These are phyloP conservation scores for Proterorhinus semilunaris DNA, from an alignment of 2,113 vertebrate species.

Conservation along the genomic window DNA sequence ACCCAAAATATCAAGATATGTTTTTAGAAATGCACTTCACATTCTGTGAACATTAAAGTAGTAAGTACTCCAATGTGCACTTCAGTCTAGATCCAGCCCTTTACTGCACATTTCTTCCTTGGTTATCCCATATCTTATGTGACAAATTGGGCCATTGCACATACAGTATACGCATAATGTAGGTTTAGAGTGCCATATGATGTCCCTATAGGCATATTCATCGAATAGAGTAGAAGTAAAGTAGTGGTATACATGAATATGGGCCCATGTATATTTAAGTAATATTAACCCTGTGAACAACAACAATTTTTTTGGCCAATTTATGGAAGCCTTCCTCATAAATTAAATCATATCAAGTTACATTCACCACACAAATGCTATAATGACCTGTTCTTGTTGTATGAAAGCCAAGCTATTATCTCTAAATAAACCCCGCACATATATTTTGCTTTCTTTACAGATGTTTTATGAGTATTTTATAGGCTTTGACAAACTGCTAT, in stretches of 20 bases:
- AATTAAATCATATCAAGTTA: neutral
- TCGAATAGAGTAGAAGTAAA: neutral
- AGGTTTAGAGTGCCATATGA: neutral
- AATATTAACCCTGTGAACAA: neutral
- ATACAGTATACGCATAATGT: neutral
- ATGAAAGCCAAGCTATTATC: too few relatives aligned
- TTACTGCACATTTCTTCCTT: neutral
- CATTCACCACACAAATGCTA: neutral
- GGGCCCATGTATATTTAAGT: neutral
- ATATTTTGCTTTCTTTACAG: constrained; percentile 25
- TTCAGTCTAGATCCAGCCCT: neutral
- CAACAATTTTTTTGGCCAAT: neutral
- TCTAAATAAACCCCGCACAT: constrained; percentile 23
- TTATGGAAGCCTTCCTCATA: neutral
- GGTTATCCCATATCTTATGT: neutral
- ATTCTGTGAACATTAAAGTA: too few relatives aligned
- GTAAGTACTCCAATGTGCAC: too few relatives aligned
- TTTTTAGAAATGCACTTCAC: too few relatives aligned
- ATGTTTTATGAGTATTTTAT: neutral
- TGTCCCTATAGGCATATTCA: neutral
- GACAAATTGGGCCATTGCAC: neutral
- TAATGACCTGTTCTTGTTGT: neutral
- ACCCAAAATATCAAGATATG: too few relatives aligned
- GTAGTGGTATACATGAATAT: too few relatives aligned
- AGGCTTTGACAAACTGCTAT: constrained; percentile 15